Percentiles rank a stretch among this genome's conserved stretches.
These are phyloP conservation scores for Watsonalla cultraria DNA, from an alignment of 2,888 invertebrate species.

Conservation along the genomic window DNA sequence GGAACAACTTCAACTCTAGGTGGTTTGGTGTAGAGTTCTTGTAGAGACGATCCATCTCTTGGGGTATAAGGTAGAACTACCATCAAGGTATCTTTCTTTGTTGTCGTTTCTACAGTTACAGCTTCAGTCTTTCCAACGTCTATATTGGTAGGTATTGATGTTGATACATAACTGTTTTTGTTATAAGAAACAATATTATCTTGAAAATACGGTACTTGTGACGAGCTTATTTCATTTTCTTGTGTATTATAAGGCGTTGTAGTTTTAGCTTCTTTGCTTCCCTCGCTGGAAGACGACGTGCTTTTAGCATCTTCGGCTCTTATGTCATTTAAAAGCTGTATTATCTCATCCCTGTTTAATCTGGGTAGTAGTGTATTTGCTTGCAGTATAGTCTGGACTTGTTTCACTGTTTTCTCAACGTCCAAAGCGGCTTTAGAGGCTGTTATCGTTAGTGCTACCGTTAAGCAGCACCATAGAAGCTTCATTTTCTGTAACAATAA, in stretches of 20 bases:
- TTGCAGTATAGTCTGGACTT: slow-evolving; percentile 82
- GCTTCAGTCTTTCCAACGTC: background rate
- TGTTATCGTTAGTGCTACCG: slow-evolving; percentile 34
- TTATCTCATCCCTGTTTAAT: slow-evolving; percentile 81
- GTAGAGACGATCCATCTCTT: slow-evolving; percentile 74
- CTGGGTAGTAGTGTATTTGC: slow-evolving; percentile 81
- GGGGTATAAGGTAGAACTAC: slow-evolving; percentile 83
- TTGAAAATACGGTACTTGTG: slow-evolving; percentile 19
- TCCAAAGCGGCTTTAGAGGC: slow-evolving; percentile 52
- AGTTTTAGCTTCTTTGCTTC: slow-evolving; percentile 24
- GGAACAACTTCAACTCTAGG: slow-evolving; percentile 80
- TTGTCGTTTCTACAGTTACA: slow-evolving; percentile 40
- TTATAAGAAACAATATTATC: slow-evolving; percentile 24
- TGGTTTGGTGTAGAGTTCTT: slow-evolving; percentile 82
- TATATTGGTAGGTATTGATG: slow-evolving; percentile 14
- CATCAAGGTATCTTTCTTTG: slow-evolving; percentile 72
- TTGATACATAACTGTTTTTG: slow-evolving; percentile 17
- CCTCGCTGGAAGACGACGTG: slow-evolving; percentile 37
- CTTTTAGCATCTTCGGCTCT: slow-evolving; percentile 71
- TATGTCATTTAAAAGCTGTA: slow-evolving; percentile 83
- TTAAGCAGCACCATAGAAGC: slow-evolving; percentile 47
- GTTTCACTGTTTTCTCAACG: slow-evolving; percentile 81
- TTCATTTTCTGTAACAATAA: slow-evolving; percentile 63
- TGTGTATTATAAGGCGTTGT: slow-evolving; percentile 33
- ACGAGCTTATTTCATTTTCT: slow-evolving; percentile 46